These are phyloP conservation scores for Zaprionus inermis DNA, from an alignment of 1,140 invertebrate species.

Conservation along the genomic window DNA sequence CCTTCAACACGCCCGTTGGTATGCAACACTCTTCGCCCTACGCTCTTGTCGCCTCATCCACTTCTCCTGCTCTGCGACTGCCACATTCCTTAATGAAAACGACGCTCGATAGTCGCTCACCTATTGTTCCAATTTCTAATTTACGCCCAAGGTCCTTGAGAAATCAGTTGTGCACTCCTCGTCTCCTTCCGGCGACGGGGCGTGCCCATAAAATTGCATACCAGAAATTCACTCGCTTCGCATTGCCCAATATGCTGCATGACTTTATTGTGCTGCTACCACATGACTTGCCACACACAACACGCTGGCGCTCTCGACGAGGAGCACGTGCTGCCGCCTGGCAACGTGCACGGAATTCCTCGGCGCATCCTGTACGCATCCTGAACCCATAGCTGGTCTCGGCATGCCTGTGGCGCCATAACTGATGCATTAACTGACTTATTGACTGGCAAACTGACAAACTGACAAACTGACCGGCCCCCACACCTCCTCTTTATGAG, in stretches of 20 bases:
- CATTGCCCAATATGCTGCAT: slow-evolving; percentile 45
- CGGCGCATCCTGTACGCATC: slow-evolving; percentile 51
- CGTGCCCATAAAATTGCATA: slow-evolving; percentile 70
- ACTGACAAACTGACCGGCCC: not conserved
- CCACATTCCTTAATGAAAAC: slow-evolving; percentile 72
- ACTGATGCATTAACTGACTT: slow-evolving; percentile 19
- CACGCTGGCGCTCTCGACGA: slow-evolving; percentile 33
- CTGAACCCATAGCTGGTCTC: slow-evolving; percentile 21
- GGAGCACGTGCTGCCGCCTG: slow-evolving; percentile 63
- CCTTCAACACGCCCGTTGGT: slow-evolving; percentile 47
- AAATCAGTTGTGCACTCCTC: slow-evolving; percentile 50
- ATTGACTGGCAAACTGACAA: slow-evolving; percentile 3
- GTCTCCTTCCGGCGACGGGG: not conserved
- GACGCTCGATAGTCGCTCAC: slow-evolving; percentile 43
- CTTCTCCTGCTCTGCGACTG: not conserved
- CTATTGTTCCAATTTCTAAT: slow-evolving; percentile 82
- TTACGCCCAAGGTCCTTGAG: slow-evolving; percentile 71
- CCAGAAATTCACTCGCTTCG: slow-evolving; percentile 45
- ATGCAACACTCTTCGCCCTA: slow-evolving; percentile 60
- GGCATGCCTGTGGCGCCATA: slow-evolving; percentile 58
- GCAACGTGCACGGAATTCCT: slow-evolving; percentile 78
- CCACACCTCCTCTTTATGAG: slow-evolving; percentile 60
- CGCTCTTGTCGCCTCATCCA: slow-evolving; percentile 30
- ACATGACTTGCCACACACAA: slow-evolving; percentile 9
- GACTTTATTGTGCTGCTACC: slow-evolving; percentile 55